phyloP scores from a whole-genome alignment of 2,888 invertebrate genomes.

The Lycophotia porphyrea region DNA sequence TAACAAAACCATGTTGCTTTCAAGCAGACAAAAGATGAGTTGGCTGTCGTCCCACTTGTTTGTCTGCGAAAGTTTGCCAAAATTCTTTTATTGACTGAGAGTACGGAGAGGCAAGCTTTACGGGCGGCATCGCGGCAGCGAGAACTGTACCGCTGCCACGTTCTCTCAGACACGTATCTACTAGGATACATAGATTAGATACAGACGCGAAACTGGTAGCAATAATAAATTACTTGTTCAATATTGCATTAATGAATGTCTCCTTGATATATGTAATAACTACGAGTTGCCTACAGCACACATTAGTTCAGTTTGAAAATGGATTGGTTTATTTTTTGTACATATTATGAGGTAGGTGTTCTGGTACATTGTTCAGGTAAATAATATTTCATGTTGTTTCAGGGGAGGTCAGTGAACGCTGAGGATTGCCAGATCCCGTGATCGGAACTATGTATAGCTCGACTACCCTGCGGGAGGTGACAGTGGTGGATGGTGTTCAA shows the following conservation, averaged over 20 bases:
- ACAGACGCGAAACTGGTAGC: slow-evolving; percentile 34
- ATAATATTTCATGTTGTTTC: slow-evolving; percentile 76
- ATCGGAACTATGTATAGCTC: slow-evolving; percentile 88
- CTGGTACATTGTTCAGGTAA: slow-evolving; percentile 46
- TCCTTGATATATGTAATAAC: slow-evolving; percentile 20
- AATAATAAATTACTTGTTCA: slow-evolving; percentile 27
- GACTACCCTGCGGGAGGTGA: slow-evolving; percentile 90
- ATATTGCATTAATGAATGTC: slow-evolving; percentile 44
- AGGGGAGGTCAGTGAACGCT: slow-evolving; percentile 88
- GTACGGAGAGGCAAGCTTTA: slow-evolving; percentile 83
- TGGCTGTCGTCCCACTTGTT: slow-evolving; percentile 89
- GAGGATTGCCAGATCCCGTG: slow-evolving; percentile 87
- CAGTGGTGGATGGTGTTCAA: slow-evolving; percentile 89
- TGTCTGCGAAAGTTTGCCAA: slow-evolving; percentile 90
- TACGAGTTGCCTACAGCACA: background rate
- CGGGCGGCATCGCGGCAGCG: slow-evolving; percentile 72
- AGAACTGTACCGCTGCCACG: slow-evolving; percentile 73
- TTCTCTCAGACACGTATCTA: slow-evolving; percentile 24
- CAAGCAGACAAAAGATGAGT: slow-evolving; percentile 89
- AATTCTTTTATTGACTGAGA: slow-evolving; percentile 89
- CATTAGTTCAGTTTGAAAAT: slow-evolving; percentile 14
- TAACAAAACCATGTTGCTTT: slow-evolving; percentile 86
- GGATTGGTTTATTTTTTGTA: background rate
- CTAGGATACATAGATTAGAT: slow-evolving; percentile 16
- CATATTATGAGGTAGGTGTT: slow-evolving; percentile 20